Conservation (phyloP, 2,113 vertebrate genomes). For the Hyaena hyaena region DNA sequence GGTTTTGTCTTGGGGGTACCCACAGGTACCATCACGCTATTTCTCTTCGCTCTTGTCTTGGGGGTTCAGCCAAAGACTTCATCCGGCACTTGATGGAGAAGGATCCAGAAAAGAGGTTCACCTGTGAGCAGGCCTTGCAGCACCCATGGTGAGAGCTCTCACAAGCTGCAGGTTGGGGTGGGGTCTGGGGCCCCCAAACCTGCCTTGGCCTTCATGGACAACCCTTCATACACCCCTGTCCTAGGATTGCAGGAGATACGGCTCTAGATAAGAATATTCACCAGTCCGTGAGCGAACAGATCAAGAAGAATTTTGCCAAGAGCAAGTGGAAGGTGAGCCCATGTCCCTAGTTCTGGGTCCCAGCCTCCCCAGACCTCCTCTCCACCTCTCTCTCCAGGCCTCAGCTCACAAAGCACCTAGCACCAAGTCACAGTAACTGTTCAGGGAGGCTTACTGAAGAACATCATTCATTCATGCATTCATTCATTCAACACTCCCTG, state of each 20-base stretch:
- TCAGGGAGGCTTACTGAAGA: constrained; percentile 13
- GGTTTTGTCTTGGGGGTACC: neutral
- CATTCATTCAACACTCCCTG: neutral
- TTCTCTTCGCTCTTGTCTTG: constrained; percentile 58
- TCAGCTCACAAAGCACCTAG: neutral
- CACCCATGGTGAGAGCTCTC: constrained; percentile 93
- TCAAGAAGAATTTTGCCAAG: constrained; percentile 99
- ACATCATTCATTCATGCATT: neutral
- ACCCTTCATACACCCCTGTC: fast-evolving
- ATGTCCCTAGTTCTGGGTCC: neutral
- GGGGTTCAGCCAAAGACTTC: constrained; percentile 94
- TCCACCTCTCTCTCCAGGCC: neutral
- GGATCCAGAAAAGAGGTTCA: constrained; percentile 92
- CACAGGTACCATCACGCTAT: neutral
- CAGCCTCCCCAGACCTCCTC: neutral
- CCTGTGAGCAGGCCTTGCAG: constrained; percentile 96
- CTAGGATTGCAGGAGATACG: constrained; percentile 97
- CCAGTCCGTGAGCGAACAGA: constrained; percentile 98
- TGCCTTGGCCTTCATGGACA: neutral
- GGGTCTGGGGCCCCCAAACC: neutral
- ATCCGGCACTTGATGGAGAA: constrained; percentile 98
- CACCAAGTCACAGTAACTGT: neutral
- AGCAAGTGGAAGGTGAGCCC: constrained; percentile 97
- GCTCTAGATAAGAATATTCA: constrained; percentile 99
- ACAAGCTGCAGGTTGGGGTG: fast-evolving